Evolutionary conservation across 2,113 vertebrate species (phyloP).

Genomic region (Alligator mississippiensis): DNA sequence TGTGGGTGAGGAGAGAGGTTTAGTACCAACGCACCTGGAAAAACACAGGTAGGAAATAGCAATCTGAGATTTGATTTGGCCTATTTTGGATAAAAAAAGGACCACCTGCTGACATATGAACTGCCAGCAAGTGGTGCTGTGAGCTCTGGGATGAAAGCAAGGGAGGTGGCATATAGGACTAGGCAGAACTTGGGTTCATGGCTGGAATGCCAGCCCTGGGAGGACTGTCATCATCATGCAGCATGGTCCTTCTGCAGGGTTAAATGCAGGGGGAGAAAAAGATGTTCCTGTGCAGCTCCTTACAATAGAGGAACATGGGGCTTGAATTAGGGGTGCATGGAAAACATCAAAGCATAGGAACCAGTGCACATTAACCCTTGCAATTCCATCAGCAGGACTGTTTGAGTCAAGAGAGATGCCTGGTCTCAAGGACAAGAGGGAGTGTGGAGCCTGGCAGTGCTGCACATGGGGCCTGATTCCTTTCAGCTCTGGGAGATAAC

Average conservation of each 20-base stretch:
- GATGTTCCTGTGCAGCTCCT: not conserved
- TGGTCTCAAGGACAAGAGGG: too few relatives aligned
- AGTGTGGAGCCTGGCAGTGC: too few relatives aligned
- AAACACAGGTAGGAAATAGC: not conserved
- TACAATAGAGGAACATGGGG: not conserved
- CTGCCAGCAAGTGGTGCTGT: not conserved
- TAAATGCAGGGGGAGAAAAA: not conserved
- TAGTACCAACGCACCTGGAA: not conserved
- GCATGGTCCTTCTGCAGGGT: not conserved
- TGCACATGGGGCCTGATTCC: not conserved
- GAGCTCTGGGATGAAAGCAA: not conserved
- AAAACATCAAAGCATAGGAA: not conserved
- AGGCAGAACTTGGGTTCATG: not conserved
- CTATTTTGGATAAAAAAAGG: not conserved
- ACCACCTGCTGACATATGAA: rapidly evolving
- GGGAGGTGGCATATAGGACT: not conserved
- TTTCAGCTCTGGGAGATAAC: not conserved
- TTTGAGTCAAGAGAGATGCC: too few relatives aligned
- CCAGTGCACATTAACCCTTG: too few relatives aligned
- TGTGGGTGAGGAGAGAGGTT: not conserved
- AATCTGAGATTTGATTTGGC: too few relatives aligned
- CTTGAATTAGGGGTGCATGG: not conserved
- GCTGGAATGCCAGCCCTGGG: not conserved
- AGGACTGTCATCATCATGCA: not conserved
- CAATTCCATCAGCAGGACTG: too few relatives aligned